Percentiles rank a stretch among this genome's conserved stretches.
These are phyloP conservation scores for Thereva nobilitata DNA, from an alignment of 2,888 invertebrate species.

Conservation along the genomic window DNA sequence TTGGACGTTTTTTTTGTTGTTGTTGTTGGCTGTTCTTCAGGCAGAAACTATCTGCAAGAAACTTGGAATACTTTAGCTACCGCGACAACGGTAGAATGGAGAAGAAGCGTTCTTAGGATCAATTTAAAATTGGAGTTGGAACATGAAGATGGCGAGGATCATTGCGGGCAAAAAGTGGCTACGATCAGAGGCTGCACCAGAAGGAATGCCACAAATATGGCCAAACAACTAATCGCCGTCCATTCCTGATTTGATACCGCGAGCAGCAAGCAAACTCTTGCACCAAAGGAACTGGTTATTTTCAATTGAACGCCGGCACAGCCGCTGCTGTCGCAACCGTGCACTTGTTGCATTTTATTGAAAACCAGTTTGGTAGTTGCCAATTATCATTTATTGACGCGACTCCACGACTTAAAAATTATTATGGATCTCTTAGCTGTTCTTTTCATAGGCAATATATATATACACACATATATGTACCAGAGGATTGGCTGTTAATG, in stretches of 20 bases:
- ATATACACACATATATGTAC: no score
- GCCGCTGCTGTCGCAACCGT: conserved; percentile 26
- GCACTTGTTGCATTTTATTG: conserved; percentile 31
- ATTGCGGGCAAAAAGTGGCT: conserved; percentile 24
- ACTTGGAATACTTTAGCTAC: conserved; percentile 21
- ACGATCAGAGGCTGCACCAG: conserved; percentile 17
- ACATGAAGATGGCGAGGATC: neutral
- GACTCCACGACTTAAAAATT: conserved; percentile 25
- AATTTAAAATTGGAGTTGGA: neutral
- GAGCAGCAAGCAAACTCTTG: no score
- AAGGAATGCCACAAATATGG: conserved; percentile 35
- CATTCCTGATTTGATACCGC: conserved; percentile 12
- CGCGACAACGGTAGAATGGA: conserved; percentile 14
- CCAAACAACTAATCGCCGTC: conserved; percentile 33
- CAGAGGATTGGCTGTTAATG: no score
- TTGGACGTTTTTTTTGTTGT: conserved; percentile 5
- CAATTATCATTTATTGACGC: conserved; percentile 35
- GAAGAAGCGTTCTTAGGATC: conserved; percentile 8
- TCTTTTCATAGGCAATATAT: no score
- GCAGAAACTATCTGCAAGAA: neutral
- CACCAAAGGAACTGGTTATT: conserved; percentile 29
- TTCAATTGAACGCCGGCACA: neutral
- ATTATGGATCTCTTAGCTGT: conserved; percentile 3
- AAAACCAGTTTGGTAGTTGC: conserved; percentile 25
- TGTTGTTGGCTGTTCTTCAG: no score